Evolutionary conservation across 2,888 invertebrate genomes (phyloP).

Genomic region (Dasypolia templi): DNA sequence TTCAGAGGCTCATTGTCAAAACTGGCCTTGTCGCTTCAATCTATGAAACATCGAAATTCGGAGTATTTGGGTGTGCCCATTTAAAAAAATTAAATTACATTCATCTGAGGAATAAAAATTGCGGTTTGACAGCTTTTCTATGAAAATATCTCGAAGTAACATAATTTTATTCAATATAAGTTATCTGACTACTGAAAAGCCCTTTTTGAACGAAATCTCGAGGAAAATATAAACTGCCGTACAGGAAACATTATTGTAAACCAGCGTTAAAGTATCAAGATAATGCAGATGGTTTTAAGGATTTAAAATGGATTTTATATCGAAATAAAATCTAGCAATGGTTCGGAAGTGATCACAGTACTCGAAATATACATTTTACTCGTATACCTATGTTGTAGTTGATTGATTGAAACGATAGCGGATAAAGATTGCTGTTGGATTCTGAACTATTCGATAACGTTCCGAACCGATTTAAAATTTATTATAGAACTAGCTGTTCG

Average conservation of each 20-base stretch:
- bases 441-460: neutral
- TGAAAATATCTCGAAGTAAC: neutral
- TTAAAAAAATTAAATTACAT: neutral
- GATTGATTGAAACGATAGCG: slow-evolving; percentile 41
- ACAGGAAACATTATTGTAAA: slow-evolving; percentile 7
- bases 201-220: neutral
- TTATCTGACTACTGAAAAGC: no score
- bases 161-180: neutral
- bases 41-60: no score
- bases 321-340: slow-evolving; percentile 25
- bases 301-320: slow-evolving; percentile 30
- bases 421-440: neutral
- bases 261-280: slow-evolving; percentile 3
- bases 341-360: slow-evolving; percentile 3
- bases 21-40: no score
- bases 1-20: no score
- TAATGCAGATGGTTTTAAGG: slow-evolving; percentile 11
- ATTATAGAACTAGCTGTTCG: neutral
- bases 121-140: neutral
- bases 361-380: no score
- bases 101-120: neutral
- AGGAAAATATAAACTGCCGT: neutral
- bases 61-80: neutral
- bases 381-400: slow-evolving; percentile 12
- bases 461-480: neutral